A percentile compares a stretch with the other conserved stretches of the same genome.
Evolutionary conservation across 2,113 vertebrate genomes (phyloP).

Genomic region (Lanius collurio): DNA sequence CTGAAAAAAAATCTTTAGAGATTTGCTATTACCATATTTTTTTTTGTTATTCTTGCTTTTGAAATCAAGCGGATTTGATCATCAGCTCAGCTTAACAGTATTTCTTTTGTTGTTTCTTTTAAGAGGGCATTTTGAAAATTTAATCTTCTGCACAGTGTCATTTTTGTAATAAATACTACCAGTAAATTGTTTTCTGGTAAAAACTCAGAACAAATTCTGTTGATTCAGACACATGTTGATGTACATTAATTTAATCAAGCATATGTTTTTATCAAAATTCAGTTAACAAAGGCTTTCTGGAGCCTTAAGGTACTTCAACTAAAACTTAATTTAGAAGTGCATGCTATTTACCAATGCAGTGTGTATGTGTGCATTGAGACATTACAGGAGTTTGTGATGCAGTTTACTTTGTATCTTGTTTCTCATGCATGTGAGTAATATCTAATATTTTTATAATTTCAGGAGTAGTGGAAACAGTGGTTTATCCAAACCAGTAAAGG

Average conservation of each 20-base stretch:
- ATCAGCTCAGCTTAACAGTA: background rate
- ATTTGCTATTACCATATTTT: background rate
- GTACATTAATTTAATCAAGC: background rate
- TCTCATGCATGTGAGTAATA: background rate
- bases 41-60: background rate
- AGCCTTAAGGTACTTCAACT: background rate
- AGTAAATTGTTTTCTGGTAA: background rate
- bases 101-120: background rate
- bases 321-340: background rate
- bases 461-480: slow-evolving; percentile 75
- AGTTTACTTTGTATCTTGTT: background rate
- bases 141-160: background rate
- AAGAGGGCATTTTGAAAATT: background rate
- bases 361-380: background rate
- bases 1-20: background rate
- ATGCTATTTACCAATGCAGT: background rate
- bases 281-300: background rate
- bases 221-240: background rate
- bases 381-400: background rate
- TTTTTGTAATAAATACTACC: background rate
- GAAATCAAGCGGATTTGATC: background rate
- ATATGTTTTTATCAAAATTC: background rate
- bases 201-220: background rate
- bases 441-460: slow-evolving; percentile 60
- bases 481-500: slow-evolving; percentile 83